These are phyloP conservation scores for Cenopis cana DNA, from an alignment of 2,888 invertebrate species.

Conservation along the genomic window DNA sequence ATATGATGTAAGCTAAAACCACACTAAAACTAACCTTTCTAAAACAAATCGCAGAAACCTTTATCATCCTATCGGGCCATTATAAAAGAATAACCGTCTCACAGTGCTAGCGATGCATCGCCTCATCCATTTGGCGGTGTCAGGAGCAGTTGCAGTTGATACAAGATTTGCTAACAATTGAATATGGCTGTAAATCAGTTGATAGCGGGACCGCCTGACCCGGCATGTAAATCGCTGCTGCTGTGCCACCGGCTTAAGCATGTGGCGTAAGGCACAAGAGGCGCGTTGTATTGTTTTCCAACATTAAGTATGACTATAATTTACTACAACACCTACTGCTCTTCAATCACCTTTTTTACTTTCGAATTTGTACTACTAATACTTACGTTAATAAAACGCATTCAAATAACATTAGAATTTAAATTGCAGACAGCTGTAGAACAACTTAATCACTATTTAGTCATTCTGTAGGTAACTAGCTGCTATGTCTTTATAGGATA, in stretches of 20 bases:
- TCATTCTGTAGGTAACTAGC: no score
- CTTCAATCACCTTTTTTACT: no score
- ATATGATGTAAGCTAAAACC: neutral
- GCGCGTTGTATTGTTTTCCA: conserved; percentile 20
- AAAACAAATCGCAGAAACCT: conserved; percentile 14
- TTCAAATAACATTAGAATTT: no score
- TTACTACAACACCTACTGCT: no score
- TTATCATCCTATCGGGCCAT: conserved; percentile 30
- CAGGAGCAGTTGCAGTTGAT: conserved; percentile 70
- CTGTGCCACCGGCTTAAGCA: conserved; percentile 61
- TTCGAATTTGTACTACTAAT: no score
- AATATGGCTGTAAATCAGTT: conserved; percentile 81
- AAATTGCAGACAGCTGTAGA: no score
- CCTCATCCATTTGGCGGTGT: conserved; percentile 69
- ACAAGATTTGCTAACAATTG: conserved; percentile 79
- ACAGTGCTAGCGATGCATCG: conserved; percentile 54
- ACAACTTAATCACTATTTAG: no score
- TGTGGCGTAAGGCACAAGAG: conserved; percentile 60
- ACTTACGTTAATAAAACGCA: no score
- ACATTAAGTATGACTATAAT: no score
- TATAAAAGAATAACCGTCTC: conserved; percentile 46
- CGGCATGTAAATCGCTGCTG: conserved; percentile 75
- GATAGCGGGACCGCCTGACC: conserved; percentile 73
- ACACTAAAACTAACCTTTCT: neutral
- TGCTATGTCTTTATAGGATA: no score